These are phyloP conservation scores for Sinocyclocheilus rhinocerous DNA, from an alignment of 2,113 vertebrate species.

Conservation along the genomic window DNA sequence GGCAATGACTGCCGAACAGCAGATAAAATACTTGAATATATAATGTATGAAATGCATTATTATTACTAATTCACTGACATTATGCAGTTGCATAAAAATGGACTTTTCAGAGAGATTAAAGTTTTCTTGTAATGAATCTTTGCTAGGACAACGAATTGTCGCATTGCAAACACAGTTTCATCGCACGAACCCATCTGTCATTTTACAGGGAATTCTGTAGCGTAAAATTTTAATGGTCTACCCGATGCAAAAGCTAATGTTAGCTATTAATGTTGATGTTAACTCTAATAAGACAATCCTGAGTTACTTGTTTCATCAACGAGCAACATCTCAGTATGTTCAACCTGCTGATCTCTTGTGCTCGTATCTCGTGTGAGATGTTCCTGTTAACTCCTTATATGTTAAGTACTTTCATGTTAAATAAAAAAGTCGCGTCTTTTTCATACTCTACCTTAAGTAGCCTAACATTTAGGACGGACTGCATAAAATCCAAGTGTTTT, in stretches of 20 bases:
- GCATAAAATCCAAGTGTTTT: not conserved
- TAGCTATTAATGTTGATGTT: too few relatives aligned
- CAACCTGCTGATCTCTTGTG: conserved; percentile 5
- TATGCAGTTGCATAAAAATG: not conserved
- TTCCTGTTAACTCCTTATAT: not conserved
- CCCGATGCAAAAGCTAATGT: not conserved
- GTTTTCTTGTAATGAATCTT: not conserved
- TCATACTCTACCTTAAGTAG: not conserved
- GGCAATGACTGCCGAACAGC: conserved; percentile 65
- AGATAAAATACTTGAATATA: conserved; percentile 42
- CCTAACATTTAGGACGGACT: not conserved
- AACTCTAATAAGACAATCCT: too few relatives aligned
- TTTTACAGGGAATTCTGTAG: not conserved
- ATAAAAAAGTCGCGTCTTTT: not conserved
- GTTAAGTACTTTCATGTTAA: not conserved
- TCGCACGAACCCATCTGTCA: not conserved
- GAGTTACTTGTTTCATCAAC: not conserved
- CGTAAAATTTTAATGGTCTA: not conserved
- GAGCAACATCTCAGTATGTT: not conserved
- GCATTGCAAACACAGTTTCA: not conserved
- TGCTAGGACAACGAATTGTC: not conserved
- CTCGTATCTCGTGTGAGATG: not conserved
- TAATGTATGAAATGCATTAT: not conserved
- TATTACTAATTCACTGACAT: not conserved
- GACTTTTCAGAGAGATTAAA: not conserved